Evolutionary conservation across 1,140 invertebrate species (phyloP).

Genomic region (Ruditapes philippinarum): DNA sequence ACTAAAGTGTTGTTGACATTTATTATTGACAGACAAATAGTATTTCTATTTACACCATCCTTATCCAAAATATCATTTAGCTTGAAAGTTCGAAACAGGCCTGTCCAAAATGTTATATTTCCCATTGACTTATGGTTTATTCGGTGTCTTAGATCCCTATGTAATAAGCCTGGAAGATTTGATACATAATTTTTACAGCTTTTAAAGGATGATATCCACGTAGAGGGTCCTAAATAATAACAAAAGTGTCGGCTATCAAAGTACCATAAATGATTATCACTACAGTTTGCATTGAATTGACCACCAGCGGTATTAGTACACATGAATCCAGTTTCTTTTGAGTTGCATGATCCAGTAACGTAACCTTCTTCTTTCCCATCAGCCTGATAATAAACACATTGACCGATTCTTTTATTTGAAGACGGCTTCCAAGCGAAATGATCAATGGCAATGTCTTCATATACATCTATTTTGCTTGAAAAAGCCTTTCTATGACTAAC

Average conservation of each 20-base stretch:
- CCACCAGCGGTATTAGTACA: too few species aligned
- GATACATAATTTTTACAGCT: background rate
- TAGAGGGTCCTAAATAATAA: background rate
- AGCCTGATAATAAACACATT: too few species aligned
- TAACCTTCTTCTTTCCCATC: too few species aligned
- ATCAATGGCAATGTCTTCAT: too few species aligned
- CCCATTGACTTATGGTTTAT: background rate
- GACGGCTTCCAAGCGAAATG: too few species aligned
- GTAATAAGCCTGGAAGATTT: background rate
- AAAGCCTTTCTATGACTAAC: too few species aligned
- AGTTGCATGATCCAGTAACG: too few species aligned
- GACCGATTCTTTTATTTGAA: too few species aligned
- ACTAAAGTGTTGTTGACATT: background rate
- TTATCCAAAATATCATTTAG: background rate
- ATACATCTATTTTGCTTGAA: too few species aligned
- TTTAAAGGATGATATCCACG: background rate
- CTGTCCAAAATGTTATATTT: background rate
- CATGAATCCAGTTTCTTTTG: too few species aligned
- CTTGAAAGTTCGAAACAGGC: background rate
- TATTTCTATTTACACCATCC: background rate
- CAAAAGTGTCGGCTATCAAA: too few species aligned
- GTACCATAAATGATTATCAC: background rate
- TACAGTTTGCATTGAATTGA: background rate
- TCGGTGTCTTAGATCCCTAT: background rate
- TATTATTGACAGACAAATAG: background rate